These are phyloP conservation scores for Centropyge bicolor DNA, from an alignment of 2,797 vertebrate genomes.

Conservation along the genomic window DNA sequence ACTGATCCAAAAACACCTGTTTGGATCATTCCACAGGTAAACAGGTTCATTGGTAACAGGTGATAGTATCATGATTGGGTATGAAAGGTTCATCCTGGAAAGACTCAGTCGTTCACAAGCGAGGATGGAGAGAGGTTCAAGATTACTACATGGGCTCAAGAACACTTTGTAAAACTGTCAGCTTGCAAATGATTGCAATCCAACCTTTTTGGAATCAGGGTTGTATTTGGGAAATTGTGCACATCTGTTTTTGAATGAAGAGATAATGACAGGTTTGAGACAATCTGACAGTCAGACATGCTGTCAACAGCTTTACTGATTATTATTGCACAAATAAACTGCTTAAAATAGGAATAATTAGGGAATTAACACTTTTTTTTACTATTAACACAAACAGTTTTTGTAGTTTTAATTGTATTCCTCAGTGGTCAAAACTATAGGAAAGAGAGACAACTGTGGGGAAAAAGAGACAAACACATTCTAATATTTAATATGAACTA, in stretches of 20 bases:
- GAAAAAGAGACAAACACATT: conserved; percentile 33
- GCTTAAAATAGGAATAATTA: conserved; percentile 69
- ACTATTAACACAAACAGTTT: conserved; percentile 24
- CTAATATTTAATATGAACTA: conserved; percentile 27
- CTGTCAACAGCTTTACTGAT: conserved; percentile 25
- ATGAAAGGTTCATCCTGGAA: too few species aligned
- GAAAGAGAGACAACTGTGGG: conserved; percentile 26
- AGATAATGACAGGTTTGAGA: conserved; percentile 4
- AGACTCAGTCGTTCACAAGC: too few species aligned
- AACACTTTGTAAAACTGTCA: too few species aligned
- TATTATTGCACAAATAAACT: conserved; percentile 50
- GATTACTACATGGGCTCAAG: too few species aligned
- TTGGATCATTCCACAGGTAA: too few species aligned
- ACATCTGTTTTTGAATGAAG: conserved; percentile 15
- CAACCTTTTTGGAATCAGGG: too few species aligned
- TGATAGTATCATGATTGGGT: too few species aligned
- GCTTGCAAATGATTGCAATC: too few species aligned
- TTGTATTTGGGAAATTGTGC: background rate
- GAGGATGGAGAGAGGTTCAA: too few species aligned
- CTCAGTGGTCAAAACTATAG: background rate
- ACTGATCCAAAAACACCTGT: too few species aligned
- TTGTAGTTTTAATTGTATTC: conserved; percentile 26
- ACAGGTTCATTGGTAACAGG: too few species aligned
- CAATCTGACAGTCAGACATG: conserved; percentile 9
- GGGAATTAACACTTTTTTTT: conserved; percentile 65